Conservation (phyloP, 2,888 invertebrate genomes). For the Cerastis rubricosa region DNA sequence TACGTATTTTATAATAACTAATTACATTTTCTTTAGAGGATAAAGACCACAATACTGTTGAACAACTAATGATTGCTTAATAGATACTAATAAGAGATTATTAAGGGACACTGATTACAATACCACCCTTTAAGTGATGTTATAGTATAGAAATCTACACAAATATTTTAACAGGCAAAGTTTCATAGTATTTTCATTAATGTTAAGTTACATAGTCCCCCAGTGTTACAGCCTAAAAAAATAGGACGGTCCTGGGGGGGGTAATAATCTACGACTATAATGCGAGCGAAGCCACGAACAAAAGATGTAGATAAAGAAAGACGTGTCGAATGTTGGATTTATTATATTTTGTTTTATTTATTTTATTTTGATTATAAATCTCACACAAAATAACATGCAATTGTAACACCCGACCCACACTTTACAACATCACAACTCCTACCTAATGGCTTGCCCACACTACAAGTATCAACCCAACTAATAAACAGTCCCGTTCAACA, state of each 20-base stretch:
- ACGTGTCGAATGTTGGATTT: neutral
- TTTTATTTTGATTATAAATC: no score
- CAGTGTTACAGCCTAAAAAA: neutral
- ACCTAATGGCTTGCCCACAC: neutral
- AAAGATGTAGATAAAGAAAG: no score
- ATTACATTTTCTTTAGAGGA: constrained; percentile 21
- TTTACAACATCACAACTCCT: neutral
- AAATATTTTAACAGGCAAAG: neutral
- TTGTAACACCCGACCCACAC: neutral
- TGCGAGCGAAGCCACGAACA: neutral
- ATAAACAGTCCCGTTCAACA: constrained; percentile 22
- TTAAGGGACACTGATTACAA: neutral
- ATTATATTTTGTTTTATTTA: no score
- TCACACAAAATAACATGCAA: neutral
- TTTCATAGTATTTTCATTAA: neutral
- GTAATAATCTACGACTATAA: neutral
- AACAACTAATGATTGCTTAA: neutral
- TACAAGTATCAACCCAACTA: constrained; percentile 1
- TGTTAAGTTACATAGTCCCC: neutral
- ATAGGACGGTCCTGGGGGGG: neutral
- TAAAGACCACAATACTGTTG: neutral
- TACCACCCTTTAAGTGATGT: neutral
- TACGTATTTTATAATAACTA: constrained; percentile 26
- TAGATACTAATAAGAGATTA: neutral
- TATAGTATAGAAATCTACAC: neutral